These are phyloP conservation scores for Thysanoteuthis rhombus DNA, from an alignment of 2,888 invertebrate genomes.

Conservation along the genomic window DNA sequence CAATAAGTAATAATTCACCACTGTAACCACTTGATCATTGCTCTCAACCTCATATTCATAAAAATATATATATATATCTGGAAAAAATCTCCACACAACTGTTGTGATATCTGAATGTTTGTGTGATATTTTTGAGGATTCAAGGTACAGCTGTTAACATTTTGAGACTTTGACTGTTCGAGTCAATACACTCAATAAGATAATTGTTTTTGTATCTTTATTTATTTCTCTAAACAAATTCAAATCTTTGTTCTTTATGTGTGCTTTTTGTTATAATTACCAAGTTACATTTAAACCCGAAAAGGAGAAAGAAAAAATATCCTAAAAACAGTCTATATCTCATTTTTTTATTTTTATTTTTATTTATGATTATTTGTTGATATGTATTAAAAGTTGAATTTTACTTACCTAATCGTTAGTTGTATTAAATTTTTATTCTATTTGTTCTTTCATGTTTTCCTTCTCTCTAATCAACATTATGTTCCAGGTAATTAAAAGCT, in stretches of 20 bases:
- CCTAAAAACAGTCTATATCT: background rate
- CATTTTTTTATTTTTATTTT: background rate
- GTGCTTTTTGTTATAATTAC: background rate
- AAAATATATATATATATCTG: background rate
- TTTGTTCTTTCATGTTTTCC: background rate
- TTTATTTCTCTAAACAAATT: background rate
- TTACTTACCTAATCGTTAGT: background rate
- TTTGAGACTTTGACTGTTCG: too few relatives aligned
- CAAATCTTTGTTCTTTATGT: background rate
- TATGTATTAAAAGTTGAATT: conserved; percentile 12
- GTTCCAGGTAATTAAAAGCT: background rate
- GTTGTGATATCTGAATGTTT: too few relatives aligned
- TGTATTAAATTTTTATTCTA: background rate
- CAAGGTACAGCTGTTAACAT: too few relatives aligned
- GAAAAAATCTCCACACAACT: too few relatives aligned
- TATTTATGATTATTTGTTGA: background rate
- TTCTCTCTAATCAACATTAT: background rate
- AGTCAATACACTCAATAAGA: too few relatives aligned
- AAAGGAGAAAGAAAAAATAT: background rate
- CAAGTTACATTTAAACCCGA: background rate
- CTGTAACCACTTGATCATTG: too few relatives aligned
- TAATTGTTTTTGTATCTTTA: background rate
- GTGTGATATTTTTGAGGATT: too few relatives aligned
- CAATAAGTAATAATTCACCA: background rate
- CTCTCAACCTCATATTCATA: background rate